phyloP scores from a whole-genome alignment of 1,140 invertebrate genomes.

The Caerostris extrusa region DNA sequence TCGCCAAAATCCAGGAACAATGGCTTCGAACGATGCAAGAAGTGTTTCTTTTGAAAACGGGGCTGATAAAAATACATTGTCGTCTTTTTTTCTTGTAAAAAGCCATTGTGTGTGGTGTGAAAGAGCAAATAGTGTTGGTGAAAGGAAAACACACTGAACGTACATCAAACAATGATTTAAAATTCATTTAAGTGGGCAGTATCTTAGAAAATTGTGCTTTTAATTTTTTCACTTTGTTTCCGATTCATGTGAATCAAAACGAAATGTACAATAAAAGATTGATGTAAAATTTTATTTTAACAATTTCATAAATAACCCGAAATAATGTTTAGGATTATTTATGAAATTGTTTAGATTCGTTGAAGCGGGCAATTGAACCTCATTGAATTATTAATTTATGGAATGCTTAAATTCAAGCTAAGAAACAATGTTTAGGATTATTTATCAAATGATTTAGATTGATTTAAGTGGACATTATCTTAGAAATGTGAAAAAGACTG shows the following conservation, averaged over 20 bases:
- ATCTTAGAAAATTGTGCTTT: too few relatives aligned
- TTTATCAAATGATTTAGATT: constrained; percentile 4
- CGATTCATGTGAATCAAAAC: too few relatives aligned
- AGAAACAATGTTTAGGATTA: neutral
- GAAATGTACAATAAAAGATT: too few relatives aligned
- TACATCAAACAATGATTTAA: constrained; percentile 32
- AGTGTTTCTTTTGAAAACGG: constrained; percentile 25
- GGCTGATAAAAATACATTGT: constrained; percentile 27
- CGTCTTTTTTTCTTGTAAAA: neutral
- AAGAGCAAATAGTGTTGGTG: constrained; percentile 15
- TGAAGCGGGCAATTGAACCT: too few relatives aligned
- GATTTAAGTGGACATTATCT: neutral
- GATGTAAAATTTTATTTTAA: too few relatives aligned
- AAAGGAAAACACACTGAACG: neutral
- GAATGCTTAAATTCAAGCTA: too few relatives aligned
- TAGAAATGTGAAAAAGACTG: too few relatives aligned
- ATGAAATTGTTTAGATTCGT: neutral
- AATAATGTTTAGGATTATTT: too few relatives aligned
- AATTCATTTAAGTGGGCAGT: neutral
- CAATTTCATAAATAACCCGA: too few relatives aligned
- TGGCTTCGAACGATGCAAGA: neutral
- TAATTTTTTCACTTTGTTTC: too few relatives aligned
- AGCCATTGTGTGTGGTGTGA: constrained; percentile 15
- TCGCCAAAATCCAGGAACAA: neutral
- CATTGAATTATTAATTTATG: too few relatives aligned